Conservation (phyloP, 2,888 invertebrate species). For the Thereva unica region DNA sequence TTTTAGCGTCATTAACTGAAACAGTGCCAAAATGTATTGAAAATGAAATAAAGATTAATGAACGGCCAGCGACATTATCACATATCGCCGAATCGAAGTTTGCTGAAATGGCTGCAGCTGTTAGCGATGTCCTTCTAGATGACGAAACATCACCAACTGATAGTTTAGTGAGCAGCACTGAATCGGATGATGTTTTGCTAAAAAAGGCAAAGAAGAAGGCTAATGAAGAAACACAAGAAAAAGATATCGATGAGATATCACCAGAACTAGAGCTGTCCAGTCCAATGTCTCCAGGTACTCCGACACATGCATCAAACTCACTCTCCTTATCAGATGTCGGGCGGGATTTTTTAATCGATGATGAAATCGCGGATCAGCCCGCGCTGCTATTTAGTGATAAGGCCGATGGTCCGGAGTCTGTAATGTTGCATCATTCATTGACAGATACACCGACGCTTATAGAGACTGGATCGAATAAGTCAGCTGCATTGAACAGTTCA, state of each 20-base stretch:
- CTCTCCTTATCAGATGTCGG: conserved; percentile 77
- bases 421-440: conserved; percentile 59
- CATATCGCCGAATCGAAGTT: conserved; percentile 63
- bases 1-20: conserved; percentile 35
- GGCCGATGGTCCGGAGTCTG: conserved; percentile 47
- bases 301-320: conserved; percentile 78
- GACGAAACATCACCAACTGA: conserved; percentile 85
- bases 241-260: conserved; percentile 59
- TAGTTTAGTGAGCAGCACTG: conserved; percentile 65
- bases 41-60: conserved; percentile 31
- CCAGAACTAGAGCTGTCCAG: conserved; percentile 56
- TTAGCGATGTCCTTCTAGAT: conserved; percentile 71
- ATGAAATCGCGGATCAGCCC: conserved; percentile 90
- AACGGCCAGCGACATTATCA: conserved; percentile 52
- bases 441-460: conserved; percentile 58
- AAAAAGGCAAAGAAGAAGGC: conserved; percentile 51
- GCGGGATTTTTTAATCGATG: conserved; percentile 80
- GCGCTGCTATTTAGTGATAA: conserved; percentile 77
- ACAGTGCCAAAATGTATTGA: conserved; percentile 34
- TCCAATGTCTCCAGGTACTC: conserved; percentile 73
- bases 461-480: conserved; percentile 52
- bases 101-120: conserved; percentile 71
- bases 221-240: conserved; percentile 58
- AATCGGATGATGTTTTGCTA: conserved; percentile 52
- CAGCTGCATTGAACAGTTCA: conserved; percentile 51